phyloP scores from a whole-genome alignment of 1,140 invertebrate genomes.

The Neodiprion virginianus region DNA sequence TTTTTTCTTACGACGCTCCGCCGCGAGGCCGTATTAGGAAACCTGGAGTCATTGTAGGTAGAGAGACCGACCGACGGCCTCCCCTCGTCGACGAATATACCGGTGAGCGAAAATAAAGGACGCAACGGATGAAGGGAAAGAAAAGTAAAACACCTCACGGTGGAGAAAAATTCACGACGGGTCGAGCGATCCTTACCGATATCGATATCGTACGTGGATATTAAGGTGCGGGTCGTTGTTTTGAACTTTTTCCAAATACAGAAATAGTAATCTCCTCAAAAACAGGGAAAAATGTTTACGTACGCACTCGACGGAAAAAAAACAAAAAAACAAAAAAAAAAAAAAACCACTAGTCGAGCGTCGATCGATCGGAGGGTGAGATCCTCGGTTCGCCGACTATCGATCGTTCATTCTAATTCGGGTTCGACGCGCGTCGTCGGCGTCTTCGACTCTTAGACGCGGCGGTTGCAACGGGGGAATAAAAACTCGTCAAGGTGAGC shows the following conservation, averaged over 20 bases:
- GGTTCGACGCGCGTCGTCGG: too few species aligned
- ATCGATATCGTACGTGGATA: background rate
- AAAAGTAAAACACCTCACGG: slow-evolving; percentile 21
- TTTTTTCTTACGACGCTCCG: slow-evolving; percentile 35
- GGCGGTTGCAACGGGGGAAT: slow-evolving; percentile 17
- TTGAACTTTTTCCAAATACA: background rate
- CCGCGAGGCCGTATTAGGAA: slow-evolving; percentile 51
- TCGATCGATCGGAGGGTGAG: too few species aligned
- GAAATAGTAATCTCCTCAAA: background rate
- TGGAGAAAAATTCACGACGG: slow-evolving; percentile 11
- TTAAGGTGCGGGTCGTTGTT: background rate
- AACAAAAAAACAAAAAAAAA: too few species aligned
- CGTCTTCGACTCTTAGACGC: too few species aligned
- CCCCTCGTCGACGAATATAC: slow-evolving; percentile 23
- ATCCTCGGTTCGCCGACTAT: too few species aligned
- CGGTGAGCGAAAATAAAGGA: slow-evolving; percentile 30
- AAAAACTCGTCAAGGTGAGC: slow-evolving; percentile 54
- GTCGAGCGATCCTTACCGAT: slow-evolving; percentile 27
- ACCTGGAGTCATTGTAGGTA: slow-evolving; percentile 52
- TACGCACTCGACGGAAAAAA: too few species aligned
- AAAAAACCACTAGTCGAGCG: too few species aligned
- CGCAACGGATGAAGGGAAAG: slow-evolving; percentile 21
- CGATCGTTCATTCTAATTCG: too few species aligned
- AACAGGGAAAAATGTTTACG: background rate
- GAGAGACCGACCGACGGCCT: slow-evolving; percentile 24